Percentiles rank a stretch among this genome's conserved stretches.
Conservation (phyloP, 2,113 vertebrate species). For the Craseonycteris thonglongyai region DNA sequence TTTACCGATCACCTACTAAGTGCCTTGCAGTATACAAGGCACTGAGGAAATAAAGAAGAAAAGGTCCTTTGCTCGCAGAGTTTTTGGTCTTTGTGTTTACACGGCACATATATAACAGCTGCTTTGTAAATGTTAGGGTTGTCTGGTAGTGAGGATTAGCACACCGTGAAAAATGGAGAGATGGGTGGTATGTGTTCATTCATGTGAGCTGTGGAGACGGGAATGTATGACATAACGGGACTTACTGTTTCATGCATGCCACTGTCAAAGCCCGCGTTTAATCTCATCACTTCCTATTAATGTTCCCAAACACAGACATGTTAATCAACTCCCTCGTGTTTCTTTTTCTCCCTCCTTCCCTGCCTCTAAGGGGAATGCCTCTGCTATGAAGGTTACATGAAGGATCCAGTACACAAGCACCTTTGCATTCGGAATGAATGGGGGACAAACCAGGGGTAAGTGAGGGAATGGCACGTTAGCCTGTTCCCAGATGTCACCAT, state of each 20-base stretch:
- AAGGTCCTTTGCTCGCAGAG: neutral
- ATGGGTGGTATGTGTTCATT: neutral
- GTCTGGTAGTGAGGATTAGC: neutral
- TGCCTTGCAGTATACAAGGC: neutral
- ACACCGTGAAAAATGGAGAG: neutral
- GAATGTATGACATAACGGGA: neutral
- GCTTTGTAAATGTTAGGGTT: neutral
- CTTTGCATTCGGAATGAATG: slow-evolving; percentile 98
- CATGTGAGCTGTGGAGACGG: neutral
- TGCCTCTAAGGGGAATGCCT: slow-evolving; percentile 90
- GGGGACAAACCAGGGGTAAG: slow-evolving; percentile 98
- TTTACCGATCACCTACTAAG: neutral
- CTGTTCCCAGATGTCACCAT: neutral
- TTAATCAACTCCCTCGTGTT: neutral
- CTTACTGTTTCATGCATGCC: neutral
- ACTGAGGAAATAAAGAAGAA: neutral
- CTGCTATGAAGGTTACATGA: slow-evolving; percentile 97
- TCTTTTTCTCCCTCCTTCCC: neutral
- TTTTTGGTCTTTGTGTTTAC: neutral
- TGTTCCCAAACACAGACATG: neutral
- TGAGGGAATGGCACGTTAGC: slow-evolving; percentile 30
- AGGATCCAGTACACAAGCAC: slow-evolving; percentile 96
- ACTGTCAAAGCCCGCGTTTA: neutral
- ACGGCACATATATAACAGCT: neutral
- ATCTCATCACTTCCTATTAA: neutral